Evolutionary conservation across 2,888 invertebrate genomes (phyloP), one percentile per base, ranked within the genome.

Genomic region (Apantesis nais): DNA sequence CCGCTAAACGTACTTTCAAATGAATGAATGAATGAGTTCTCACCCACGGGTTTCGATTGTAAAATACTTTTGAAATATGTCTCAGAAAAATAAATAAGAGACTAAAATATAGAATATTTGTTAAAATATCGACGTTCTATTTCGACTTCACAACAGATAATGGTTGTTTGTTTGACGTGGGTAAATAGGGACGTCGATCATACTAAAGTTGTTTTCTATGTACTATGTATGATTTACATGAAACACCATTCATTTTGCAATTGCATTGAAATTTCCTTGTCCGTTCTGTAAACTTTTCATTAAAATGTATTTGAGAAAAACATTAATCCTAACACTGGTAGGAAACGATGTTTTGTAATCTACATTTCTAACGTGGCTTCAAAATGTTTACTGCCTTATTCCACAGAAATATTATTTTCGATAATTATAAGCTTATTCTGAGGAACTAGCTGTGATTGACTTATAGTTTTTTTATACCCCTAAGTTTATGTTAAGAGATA

Each of bases 1-100:
- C 90, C 92, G 90, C 89, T 89, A 89, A 92, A 91, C 91, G 91
- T 91, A 90, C 92, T 93, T 92, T 89, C 82, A 89, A 90, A 93
- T 92, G 90, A 92, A 89, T 82, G 90, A 92, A 89, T 82, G 89
- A 90, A 93, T 92, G 89, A 90, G 92, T 93, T 93, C 91, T 90
- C 88, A 86, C 86, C 85, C 86, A 87, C 86, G 88, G 88, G 88
- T 90, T 91, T 89, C 72, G 89, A 89, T 89, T 90, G 83, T 77
- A 72, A 76, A 86, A 86, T 78, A 65, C 85, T 80, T 60, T 78
- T 70, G 73, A 78, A 82, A 80, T 80, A 74, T 70, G 71, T 71
- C 74, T 71, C 72, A 72, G 67, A 75, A 78, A 79, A 75, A 74
- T 73, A 68, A 60, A 66, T 70, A 74, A 60, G 62, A 71, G 67